A percentile compares a stretch with the other conserved stretches of the same genome.
These are phyloP conservation scores for Macrosiphum euphorbiae DNA, from an alignment of 2,888 invertebrate genomes.

Conservation along the genomic window DNA sequence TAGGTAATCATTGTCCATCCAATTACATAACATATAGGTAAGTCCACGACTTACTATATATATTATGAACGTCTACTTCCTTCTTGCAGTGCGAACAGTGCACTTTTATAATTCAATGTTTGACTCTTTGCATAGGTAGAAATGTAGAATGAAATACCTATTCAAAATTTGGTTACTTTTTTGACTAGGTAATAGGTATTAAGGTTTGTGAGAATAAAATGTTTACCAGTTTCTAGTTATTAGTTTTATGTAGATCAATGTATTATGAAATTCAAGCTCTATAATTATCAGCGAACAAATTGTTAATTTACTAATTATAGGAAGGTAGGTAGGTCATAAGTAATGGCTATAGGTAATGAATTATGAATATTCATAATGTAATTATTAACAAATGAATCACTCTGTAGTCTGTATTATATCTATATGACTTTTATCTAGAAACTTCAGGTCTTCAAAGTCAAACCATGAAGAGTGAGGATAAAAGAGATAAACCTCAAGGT, in stretches of 20 bases:
- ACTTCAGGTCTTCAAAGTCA: neutral
- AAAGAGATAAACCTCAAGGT: neutral
- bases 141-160: too few relatives aligned
- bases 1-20: neutral
- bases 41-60: too few relatives aligned
- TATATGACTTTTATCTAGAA: neutral
- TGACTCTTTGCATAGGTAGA: neutral
- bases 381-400: neutral
- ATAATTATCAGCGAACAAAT: neutral
- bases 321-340: neutral
- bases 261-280: neutral
- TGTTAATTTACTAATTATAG: neutral
- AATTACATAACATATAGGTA: neutral
- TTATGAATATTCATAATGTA: neutral
- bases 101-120: neutral
- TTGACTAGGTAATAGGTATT: neutral
- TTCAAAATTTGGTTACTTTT: neutral
- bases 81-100: neutral
- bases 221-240: neutral
- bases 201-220: neutral
- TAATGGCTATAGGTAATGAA: neutral
- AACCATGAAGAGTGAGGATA: neutral
- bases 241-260: neutral
- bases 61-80: neutral
- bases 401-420: neutral